Conservation (phyloP, 2,113 vertebrate genomes). For the Vulpes lagopus region DNA sequence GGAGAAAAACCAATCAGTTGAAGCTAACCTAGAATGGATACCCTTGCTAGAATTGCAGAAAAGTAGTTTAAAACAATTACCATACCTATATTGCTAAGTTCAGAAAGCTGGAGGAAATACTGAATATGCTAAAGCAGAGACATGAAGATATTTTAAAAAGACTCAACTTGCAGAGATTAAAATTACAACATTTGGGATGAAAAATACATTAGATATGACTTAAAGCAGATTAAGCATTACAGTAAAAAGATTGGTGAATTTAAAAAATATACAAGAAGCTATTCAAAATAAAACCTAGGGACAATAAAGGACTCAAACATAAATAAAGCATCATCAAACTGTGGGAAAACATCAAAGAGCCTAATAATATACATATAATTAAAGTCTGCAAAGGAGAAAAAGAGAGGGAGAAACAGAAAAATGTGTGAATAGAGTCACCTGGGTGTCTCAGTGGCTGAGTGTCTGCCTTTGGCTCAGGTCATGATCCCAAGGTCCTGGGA, state of each 20-base stretch:
- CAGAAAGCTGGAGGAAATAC: background rate
- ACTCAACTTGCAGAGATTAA: background rate
- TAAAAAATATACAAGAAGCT: background rate
- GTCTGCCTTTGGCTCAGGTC: too few relatives aligned
- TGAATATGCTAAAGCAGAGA: background rate
- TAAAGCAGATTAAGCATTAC: background rate
- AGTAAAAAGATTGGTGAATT: background rate
- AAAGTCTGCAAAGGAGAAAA: conserved; percentile 2
- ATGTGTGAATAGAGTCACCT: background rate
- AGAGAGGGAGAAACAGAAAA: background rate
- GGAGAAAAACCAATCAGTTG: background rate
- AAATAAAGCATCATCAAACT: background rate
- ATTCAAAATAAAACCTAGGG: background rate
- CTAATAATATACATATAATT: background rate
- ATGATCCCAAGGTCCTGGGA: too few relatives aligned
- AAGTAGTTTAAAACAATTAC: background rate
- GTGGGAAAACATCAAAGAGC: background rate
- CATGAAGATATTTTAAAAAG: background rate
- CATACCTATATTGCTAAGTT: background rate
- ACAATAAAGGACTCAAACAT: background rate
- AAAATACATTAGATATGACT: background rate
- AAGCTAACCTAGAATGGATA: background rate
- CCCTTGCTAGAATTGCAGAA: background rate
- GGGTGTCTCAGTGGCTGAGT: too few relatives aligned
- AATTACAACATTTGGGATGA: background rate